Percentiles rank a stretch among this genome's conserved stretches.
phyloP scores from a whole-genome alignment of 1,140 invertebrate genomes.

The Leptopilina clavipes region DNA sequence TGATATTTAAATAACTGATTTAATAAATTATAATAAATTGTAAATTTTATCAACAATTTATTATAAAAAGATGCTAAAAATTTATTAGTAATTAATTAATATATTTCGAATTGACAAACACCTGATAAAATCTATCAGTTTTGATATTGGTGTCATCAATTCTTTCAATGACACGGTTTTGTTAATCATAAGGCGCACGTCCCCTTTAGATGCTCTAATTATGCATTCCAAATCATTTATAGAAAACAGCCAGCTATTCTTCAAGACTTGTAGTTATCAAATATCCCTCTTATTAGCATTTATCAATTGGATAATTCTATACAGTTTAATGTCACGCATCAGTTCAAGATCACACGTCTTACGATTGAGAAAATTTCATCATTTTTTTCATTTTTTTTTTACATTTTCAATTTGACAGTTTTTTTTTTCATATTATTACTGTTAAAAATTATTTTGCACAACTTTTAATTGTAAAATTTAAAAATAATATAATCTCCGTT shows the following conservation, averaged over 20 bases:
- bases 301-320: conserved; percentile 15
- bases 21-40: no score
- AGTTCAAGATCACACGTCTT: conserved; percentile 21
- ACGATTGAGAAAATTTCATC: background rate
- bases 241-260: conserved; percentile 14
- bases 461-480: no score
- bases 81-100: background rate
- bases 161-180: conserved; percentile 1
- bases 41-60: no score
- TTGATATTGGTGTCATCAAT: conserved; percentile 1
- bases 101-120: background rate
- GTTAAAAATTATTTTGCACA: no score
- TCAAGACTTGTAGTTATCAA: background rate
- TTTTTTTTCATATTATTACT: no score
- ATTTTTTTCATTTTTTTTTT: no score
- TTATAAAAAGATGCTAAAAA: no score
- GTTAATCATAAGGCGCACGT: conserved; percentile 1
- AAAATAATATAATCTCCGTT: no score
- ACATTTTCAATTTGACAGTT: no score
- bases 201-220: conserved; percentile 27
- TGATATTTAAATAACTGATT: no score
- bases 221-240: conserved; percentile 28
- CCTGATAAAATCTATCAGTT: background rate
- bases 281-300: conserved; percentile 27
- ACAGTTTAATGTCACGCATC: conserved; percentile 10